Evolutionary conservation across 2,888 invertebrate species (phyloP).

Genomic region (Drosophila fulvimacula): DNA sequence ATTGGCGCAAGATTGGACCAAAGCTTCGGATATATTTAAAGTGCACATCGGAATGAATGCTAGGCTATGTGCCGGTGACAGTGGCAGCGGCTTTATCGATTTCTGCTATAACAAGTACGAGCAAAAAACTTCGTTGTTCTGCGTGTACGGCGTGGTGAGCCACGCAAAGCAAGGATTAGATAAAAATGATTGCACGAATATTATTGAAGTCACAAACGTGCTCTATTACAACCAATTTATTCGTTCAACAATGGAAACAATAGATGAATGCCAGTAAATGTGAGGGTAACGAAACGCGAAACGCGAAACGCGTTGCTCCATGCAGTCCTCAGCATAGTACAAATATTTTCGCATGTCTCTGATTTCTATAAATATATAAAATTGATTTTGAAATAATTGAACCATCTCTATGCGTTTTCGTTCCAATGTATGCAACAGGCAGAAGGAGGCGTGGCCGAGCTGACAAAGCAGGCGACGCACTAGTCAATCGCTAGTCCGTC

Average conservation of each 20-base stretch:
- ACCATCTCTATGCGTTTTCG: background rate
- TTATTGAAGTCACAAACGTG: background rate
- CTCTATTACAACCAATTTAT: background rate
- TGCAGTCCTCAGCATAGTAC: too few species aligned
- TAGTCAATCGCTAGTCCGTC: too few species aligned
- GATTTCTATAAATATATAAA: background rate
- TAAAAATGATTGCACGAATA: rapidly evolving
- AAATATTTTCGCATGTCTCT: background rate
- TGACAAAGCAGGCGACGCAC: background rate
- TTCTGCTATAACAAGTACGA: background rate
- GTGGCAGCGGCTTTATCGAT: conserved; percentile 18
- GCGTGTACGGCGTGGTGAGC: conserved; percentile 28
- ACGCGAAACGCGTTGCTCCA: too few species aligned
- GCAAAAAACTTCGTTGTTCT: rapidly evolving
- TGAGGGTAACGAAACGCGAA: too few species aligned
- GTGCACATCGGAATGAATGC: rapidly evolving
- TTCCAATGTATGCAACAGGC: background rate
- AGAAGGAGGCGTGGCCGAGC: background rate
- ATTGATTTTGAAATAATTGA: background rate
- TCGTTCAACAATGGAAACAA: rapidly evolving
- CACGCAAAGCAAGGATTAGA: rapidly evolving
- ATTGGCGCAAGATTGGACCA: rapidly evolving
- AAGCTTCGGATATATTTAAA: rapidly evolving
- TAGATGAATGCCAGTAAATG: background rate
- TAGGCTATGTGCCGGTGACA: conserved; percentile 27